Evolutionary conservation across 2,113 vertebrate species (phyloP).

Genomic region (Bostrychus sinensis): DNA sequence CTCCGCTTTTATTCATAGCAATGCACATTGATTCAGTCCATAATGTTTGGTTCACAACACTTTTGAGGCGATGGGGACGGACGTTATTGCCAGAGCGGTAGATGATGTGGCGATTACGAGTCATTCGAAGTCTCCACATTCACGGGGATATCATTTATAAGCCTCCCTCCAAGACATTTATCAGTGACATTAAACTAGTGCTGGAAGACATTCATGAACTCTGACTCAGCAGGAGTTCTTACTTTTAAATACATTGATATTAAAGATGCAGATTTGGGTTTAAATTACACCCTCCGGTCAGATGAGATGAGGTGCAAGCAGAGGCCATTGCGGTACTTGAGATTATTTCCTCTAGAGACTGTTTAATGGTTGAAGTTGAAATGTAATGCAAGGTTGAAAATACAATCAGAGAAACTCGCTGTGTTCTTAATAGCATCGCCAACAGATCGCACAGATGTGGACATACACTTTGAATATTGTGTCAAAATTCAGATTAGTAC

Average conservation of each 20-base stretch:
- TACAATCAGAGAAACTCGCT: neutral
- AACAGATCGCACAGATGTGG: neutral
- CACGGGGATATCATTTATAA: constrained; percentile 26
- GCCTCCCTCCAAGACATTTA: constrained; percentile 20
- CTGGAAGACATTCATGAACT: constrained; percentile 30
- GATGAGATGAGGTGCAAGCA: constrained; percentile 21
- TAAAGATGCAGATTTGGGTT: constrained; percentile 34
- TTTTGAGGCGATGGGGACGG: constrained; percentile 1
- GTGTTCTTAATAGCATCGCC: neutral
- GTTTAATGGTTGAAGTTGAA: constrained; percentile 6
- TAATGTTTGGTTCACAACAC: constrained; percentile 4
- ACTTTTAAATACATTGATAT: constrained; percentile 21
- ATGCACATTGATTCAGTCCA: constrained; percentile 7
- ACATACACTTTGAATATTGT: no score
- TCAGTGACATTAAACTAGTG: constrained; percentile 26
- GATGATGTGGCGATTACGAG: constrained; percentile 1
- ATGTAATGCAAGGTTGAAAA: constrained; percentile 9
- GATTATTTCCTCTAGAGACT: constrained; percentile 19
- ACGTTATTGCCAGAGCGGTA: neutral
- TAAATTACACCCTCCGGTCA: constrained; percentile 47
- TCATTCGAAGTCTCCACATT: constrained; percentile 18
- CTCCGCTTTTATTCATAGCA: neutral
- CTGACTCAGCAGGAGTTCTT: constrained; percentile 47
- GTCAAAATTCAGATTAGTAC: no score
- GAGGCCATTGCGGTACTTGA: constrained; percentile 36